Conservation (phyloP, 2,797 vertebrate species). For the Tragelaphus oryx region DNA sequence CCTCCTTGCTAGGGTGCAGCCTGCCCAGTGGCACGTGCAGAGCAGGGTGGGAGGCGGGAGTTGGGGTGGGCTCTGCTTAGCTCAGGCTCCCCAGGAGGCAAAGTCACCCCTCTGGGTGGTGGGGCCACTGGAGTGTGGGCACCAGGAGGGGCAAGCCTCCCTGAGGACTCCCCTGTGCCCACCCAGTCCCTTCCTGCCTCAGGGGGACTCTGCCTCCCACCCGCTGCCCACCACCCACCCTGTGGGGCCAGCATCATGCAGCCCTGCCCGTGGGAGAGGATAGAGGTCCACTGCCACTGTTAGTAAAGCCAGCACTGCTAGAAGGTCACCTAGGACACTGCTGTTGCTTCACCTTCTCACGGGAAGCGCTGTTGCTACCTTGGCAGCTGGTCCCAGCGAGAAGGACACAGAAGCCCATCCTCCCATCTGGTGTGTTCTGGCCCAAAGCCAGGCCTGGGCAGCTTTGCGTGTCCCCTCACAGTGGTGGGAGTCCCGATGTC, state of each 20-base stretch:
- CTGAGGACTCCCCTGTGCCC: background rate
- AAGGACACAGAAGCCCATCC: background rate
- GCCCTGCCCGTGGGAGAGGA: fast-evolving
- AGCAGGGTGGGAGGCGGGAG: background rate
- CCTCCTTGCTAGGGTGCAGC: background rate
- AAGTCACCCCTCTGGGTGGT: too few relatives aligned
- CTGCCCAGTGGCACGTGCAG: background rate
- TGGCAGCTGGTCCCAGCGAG: too few relatives aligned
- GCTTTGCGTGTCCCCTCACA: background rate
- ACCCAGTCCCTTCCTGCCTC: background rate
- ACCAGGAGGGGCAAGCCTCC: background rate
- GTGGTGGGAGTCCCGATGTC: background rate
- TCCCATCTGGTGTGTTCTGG: background rate
- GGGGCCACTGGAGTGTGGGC: background rate
- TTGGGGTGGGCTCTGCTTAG: background rate
- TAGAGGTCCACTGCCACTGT: background rate
- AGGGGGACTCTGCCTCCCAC: background rate
- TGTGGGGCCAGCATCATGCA: background rate
- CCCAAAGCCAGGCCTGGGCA: background rate
- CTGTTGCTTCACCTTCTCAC: background rate
- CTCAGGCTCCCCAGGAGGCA: background rate
- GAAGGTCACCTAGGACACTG: background rate
- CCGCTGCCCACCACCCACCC: background rate
- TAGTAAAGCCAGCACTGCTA: background rate
- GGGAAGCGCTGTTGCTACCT: background rate